Evolutionary conservation across 2,888 invertebrate genomes (phyloP).

Genomic region (Phyto melanocephala): DNA sequence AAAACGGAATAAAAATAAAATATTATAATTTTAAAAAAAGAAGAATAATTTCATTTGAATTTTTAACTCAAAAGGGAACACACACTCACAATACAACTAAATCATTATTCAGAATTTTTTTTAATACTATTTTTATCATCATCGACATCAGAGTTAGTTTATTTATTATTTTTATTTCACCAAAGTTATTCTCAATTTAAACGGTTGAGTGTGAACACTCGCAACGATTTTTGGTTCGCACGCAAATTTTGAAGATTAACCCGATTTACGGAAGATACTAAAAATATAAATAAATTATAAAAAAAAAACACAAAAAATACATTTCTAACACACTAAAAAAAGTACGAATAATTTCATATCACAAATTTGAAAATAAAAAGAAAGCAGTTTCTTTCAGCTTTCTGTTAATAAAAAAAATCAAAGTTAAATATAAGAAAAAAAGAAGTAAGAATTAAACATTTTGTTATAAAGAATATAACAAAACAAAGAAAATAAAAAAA

Average conservation of each 20-base stretch:
- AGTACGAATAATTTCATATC: not conserved
- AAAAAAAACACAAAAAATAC: not conserved
- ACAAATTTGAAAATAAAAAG: constrained; percentile 43
- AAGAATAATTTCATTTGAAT: constrained; percentile 62
- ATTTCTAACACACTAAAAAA: not conserved
- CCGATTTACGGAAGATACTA: not conserved
- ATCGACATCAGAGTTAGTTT: not conserved
- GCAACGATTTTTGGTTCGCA: constrained; percentile 54
- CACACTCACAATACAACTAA: constrained; percentile 31
- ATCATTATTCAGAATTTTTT: constrained; percentile 52
- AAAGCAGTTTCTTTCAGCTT: constrained; percentile 26
- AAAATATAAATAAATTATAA: constrained; percentile 2
- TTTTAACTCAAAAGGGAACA: constrained; percentile 64
- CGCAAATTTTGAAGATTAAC: constrained; percentile 31
- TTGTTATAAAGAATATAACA: not conserved
- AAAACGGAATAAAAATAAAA: constrained; percentile 30
- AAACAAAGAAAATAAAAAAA: not conserved
- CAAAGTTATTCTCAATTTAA: constrained; percentile 59
- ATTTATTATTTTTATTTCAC: constrained; percentile 32
- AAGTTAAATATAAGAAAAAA: not conserved
- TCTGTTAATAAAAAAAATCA: constrained; percentile 3
- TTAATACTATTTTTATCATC: constrained; percentile 1
- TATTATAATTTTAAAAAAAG: constrained; percentile 45
- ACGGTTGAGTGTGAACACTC: constrained; percentile 54
- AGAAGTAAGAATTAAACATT: not conserved